Evolutionary conservation across 2,113 vertebrate genomes (phyloP).

Genomic region (Pungitius pungitius): DNA sequence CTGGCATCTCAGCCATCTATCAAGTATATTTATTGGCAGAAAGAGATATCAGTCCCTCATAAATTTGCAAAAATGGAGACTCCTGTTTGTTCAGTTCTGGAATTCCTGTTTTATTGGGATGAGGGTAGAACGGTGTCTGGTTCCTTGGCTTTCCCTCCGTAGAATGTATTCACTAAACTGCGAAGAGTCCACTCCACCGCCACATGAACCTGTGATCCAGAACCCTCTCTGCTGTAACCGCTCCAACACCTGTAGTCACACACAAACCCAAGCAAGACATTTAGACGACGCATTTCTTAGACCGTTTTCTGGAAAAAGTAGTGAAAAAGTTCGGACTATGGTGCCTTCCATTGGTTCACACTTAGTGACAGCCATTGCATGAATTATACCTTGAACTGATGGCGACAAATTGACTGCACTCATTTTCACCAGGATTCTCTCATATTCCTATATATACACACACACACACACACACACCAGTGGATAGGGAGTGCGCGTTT

Average conservation of each 20-base stretch:
- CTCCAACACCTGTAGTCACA: slow-evolving; percentile 88
- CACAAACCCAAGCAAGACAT: slow-evolving; percentile 20
- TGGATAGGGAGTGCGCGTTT: not conserved
- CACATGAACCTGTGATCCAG: slow-evolving; percentile 91
- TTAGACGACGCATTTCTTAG: not conserved
- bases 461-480: not conserved
- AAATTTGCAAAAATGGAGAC: not conserved
- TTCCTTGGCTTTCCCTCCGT: slow-evolving; percentile 85
- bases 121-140: slow-evolving; percentile 79
- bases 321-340: not conserved
- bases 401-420: not conserved
- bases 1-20: not conserved
- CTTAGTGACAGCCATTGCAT: not conserved
- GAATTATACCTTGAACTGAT: not conserved
- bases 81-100: slow-evolving; percentile 82
- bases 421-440: not conserved
- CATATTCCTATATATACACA: not conserved
- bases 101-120: slow-evolving; percentile 92
- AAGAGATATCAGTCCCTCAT: not conserved
- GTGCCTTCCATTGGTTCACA: not conserved
- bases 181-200: slow-evolving; percentile 94
- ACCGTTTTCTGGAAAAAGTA: not conserved
- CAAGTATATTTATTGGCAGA: not conserved
- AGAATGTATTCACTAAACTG: slow-evolving; percentile 96
- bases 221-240: slow-evolving; percentile 92